phyloP scores from a whole-genome alignment of 2,888 invertebrate species.

The Troides aeacus region DNA sequence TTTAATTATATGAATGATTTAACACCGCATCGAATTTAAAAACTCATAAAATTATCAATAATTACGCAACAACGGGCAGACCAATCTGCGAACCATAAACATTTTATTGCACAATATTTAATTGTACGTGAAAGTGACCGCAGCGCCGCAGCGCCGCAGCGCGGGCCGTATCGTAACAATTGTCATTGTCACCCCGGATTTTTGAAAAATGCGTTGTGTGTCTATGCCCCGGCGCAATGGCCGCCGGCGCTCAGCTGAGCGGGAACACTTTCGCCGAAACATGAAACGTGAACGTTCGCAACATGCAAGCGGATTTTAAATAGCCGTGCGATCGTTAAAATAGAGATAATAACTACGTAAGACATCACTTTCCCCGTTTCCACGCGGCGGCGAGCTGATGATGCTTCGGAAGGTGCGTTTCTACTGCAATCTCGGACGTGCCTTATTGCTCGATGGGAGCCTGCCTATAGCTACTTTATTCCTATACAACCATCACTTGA shows the following conservation, averaged over 20 bases:
- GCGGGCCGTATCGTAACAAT: not conserved
- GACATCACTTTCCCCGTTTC: conserved; percentile 26
- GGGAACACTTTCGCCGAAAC: conserved; percentile 29
- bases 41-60: not conserved
- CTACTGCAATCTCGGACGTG: not conserved
- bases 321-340: conserved; percentile 27
- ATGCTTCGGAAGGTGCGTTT: conserved; percentile 4
- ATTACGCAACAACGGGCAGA: not conserved
- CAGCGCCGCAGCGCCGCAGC: not conserved
- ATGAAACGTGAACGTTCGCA: conserved; percentile 16
- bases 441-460: too few relatives aligned
- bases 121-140: conserved; percentile 10
- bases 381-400: not conserved
- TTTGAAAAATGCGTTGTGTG: conserved; percentile 13
- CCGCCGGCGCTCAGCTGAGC: conserved; percentile 10
- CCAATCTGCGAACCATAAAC: too few relatives aligned
- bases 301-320: conserved; percentile 26
- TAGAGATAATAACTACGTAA: conserved; percentile 29
- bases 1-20: not conserved
- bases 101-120: not conserved
- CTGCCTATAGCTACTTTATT: too few relatives aligned
- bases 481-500: too few relatives aligned
- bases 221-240: conserved; percentile 8
- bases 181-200: conserved; percentile 8
- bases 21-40: not conserved